These are phyloP conservation scores for Dryobota labecula DNA, from an alignment of 2,888 invertebrate species.

Conservation along the genomic window DNA sequence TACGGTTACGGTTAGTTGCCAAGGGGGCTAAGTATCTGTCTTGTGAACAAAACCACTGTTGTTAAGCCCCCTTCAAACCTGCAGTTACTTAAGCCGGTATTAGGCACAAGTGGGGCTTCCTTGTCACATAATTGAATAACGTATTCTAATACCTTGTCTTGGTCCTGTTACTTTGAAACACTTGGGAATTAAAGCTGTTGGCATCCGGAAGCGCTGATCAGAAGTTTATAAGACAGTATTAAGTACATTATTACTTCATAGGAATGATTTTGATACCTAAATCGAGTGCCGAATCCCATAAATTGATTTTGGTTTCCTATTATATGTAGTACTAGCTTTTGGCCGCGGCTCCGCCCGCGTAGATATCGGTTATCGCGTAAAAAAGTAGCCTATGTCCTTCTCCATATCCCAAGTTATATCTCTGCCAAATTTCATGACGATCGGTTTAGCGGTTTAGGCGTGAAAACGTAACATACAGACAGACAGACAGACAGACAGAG, in stretches of 20 bases:
- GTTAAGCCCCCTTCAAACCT: conserved; percentile 36
- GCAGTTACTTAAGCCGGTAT: conserved; percentile 41
- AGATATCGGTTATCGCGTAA: too few species aligned
- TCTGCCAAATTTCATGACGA: too few species aligned
- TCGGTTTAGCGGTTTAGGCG: too few species aligned
- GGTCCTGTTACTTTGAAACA: conserved; percentile 8
- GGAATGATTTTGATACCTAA: neutral
- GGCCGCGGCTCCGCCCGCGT: too few species aligned
- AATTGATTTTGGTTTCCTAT: neutral
- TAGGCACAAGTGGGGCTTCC: conserved; percentile 50
- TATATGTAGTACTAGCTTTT: too few species aligned
- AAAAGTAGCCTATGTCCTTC: too few species aligned
- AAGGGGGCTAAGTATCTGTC: conserved; percentile 21
- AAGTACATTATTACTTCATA: too few species aligned
- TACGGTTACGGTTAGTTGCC: neutral
- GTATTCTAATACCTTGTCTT: conserved; percentile 34
- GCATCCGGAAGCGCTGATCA: neutral
- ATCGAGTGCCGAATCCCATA: neutral
- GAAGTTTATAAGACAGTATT: neutral
- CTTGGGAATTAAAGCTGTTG: conserved; percentile 12
- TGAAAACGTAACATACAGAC: too few species aligned
- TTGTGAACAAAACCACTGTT: conserved; percentile 41
- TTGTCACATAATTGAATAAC: conserved; percentile 61
- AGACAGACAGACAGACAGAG: too few species aligned
- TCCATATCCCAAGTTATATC: too few species aligned